Conservation (phyloP, 2,113 vertebrate genomes). For the Poeciliopsis turrubarensis region DNA sequence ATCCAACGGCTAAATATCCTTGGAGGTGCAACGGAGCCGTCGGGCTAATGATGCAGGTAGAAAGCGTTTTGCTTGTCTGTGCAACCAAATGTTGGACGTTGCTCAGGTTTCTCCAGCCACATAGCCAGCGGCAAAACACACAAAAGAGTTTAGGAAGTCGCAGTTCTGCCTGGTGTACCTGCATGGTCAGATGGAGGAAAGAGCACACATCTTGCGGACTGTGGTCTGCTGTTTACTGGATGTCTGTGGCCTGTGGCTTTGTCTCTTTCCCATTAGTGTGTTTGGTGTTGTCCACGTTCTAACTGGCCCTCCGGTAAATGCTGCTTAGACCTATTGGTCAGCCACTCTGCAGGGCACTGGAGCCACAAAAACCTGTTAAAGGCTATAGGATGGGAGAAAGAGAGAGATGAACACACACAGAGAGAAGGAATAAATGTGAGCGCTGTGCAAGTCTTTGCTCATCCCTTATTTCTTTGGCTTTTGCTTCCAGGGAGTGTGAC, state of each 20-base stretch:
- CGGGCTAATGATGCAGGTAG: conserved; percentile 40
- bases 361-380: conserved; percentile 76
- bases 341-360: conserved; percentile 70
- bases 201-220: conserved; percentile 72
- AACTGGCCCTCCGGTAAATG: conserved; percentile 77
- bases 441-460: not conserved
- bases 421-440: conserved; percentile 21
- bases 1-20: conserved; percentile 45
- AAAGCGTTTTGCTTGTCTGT: conserved; percentile 3
- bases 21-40: conserved; percentile 31
- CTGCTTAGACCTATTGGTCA: conserved; percentile 63
- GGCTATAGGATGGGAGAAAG: conserved; percentile 56
- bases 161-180: conserved; percentile 66
- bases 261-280: conserved; percentile 79
- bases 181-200: conserved; percentile 65
- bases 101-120: conserved; percentile 33
- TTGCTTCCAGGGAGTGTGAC: not conserved
- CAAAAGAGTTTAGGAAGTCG: conserved; percentile 54
- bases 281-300: conserved; percentile 73
- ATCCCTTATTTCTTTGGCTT: not conserved
- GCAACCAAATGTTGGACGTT: conserved; percentile 22
- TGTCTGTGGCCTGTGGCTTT: conserved; percentile 83
- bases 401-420: conserved; percentile 56
- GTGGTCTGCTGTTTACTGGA: conserved; percentile 81
- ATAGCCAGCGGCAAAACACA: conserved; percentile 38